Percentiles rank a stretch among this genome's conserved stretches.
Conservation (phyloP, 2,113 vertebrate species). For the Actenoides lindsayi region DNA sequence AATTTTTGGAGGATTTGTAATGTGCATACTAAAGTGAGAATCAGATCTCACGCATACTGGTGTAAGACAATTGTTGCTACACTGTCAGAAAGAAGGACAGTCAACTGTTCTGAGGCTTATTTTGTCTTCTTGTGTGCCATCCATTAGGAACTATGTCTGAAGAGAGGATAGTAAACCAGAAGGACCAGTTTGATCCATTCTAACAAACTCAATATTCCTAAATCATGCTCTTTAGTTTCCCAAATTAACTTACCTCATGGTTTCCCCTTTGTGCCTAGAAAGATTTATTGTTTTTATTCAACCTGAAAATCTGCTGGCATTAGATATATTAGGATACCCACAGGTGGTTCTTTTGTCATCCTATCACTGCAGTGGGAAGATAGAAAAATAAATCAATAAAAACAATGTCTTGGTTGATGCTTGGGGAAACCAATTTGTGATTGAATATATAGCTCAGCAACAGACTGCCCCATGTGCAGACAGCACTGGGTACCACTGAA, state of each 20-base stretch:
- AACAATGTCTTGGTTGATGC: slow-evolving; percentile 53
- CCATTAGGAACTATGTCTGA: not conserved
- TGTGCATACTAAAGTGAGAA: not conserved
- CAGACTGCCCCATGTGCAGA: not conserved
- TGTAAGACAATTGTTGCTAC: not conserved
- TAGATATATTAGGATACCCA: slow-evolving; percentile 67
- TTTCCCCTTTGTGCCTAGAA: slow-evolving; percentile 46
- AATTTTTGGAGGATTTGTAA: not conserved
- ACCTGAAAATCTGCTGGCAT: slow-evolving; percentile 64
- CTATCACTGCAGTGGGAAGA: slow-evolving; percentile 60
- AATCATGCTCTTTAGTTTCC: slow-evolving; percentile 49
- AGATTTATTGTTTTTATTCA: slow-evolving; percentile 68
- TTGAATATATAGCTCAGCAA: slow-evolving; percentile 35
- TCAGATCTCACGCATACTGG: not conserved
- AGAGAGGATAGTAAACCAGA: not conserved
- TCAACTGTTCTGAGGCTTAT: not conserved
- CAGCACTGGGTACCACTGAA: not conserved
- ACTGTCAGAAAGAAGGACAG: not conserved
- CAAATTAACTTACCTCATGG: slow-evolving; percentile 32
- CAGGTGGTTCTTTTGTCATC: slow-evolving; percentile 65
- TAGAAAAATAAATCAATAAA: slow-evolving; percentile 72
- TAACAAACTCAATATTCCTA: slow-evolving; percentile 52
- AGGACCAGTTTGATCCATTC: slow-evolving; percentile 12
- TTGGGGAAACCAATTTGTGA: slow-evolving; percentile 45
- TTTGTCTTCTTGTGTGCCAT: not conserved